Evolutionary conservation across 2,888 invertebrate species (phyloP), one percentile per base, ranked within the genome.

Genomic region (Volucella inflata): DNA sequence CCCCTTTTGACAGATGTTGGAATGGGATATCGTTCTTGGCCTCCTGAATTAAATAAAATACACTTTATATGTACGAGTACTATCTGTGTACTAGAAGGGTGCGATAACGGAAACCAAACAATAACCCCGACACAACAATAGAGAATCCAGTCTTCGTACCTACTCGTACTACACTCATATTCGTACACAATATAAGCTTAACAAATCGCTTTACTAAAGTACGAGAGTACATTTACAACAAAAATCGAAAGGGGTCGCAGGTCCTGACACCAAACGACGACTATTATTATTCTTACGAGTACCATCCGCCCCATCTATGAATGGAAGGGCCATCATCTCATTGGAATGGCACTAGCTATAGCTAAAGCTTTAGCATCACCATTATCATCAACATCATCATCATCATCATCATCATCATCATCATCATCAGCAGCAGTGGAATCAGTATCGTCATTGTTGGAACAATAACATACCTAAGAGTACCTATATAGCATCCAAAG

Each of bases 181-280:
- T 10, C 21, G 48, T 50, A 68, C 60, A 78, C 60, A 74, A 83
- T 72, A 83, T 72, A 67, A 83, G 77, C 60, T 77, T 78, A 72
- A 78, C 78, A 83, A 83, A 83, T 83, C 62, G 83, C 67, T 83
- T 74, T 62, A 50, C 68, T 64, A 68, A 83, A 30, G 30, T n/a
- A n/a, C n/a, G n/a, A 83, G 62, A 83, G 62, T 57, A 57, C 68
- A 68, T 74, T n/a, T 78, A 78, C 67, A 68, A 50, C 21, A 46
- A 30, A 36, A 64, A 70, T 76, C 51, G 77, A 65, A 77, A 42
- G 71, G 65, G 57, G 48, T 81, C 81, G 57, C 62, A 77, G 77
- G 70, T 71, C 64, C 48, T 44, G 53, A 60, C 55, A 74, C 72
- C 78, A 62, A 83, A 68, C 78, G 68, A 64, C 62, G 48, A 44